These are phyloP conservation scores for Pachyramphus minor DNA, from an alignment of 2,113 vertebrate species.

Conservation along the genomic window DNA sequence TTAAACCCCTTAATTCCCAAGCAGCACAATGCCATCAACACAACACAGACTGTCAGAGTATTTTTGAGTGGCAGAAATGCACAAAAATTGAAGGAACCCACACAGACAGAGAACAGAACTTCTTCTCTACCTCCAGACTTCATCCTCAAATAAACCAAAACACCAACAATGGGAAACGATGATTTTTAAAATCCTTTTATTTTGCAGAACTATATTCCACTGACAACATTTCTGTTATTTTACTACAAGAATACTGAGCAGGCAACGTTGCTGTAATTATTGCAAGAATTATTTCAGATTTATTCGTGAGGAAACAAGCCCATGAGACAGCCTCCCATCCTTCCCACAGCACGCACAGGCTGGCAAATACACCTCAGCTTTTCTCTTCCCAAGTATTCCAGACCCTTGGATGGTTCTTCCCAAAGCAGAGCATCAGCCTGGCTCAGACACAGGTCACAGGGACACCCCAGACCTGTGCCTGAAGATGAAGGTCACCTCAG, in stretches of 20 bases:
- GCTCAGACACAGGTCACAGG: neutral
- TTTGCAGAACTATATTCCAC: neutral
- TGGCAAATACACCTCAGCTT: rapidly evolving
- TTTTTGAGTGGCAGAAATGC: neutral
- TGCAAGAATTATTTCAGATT: neutral
- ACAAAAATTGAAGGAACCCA: neutral
- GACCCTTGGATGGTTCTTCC: neutral
- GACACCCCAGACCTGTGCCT: rapidly evolving
- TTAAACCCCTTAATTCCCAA: neutral
- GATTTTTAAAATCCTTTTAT: neutral
- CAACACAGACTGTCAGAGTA: neutral
- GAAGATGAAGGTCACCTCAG: rapidly evolving
- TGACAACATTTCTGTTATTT: neutral
- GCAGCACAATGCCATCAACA: neutral
- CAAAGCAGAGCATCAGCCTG: rapidly evolving
- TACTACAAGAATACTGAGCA: neutral
- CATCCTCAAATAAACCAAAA: neutral
- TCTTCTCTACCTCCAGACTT: neutral
- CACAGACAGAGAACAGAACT: neutral
- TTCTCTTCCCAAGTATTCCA: neutral
- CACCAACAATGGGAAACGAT: neutral
- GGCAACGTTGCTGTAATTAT: rapidly evolving
- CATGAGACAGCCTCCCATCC: neutral
- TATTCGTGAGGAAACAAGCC: rapidly evolving
- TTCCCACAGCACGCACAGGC: neutral